Base-by-base conservation (phyloP, 1,140 invertebrate species). In the Drosophila subpulchrella region DNA sequence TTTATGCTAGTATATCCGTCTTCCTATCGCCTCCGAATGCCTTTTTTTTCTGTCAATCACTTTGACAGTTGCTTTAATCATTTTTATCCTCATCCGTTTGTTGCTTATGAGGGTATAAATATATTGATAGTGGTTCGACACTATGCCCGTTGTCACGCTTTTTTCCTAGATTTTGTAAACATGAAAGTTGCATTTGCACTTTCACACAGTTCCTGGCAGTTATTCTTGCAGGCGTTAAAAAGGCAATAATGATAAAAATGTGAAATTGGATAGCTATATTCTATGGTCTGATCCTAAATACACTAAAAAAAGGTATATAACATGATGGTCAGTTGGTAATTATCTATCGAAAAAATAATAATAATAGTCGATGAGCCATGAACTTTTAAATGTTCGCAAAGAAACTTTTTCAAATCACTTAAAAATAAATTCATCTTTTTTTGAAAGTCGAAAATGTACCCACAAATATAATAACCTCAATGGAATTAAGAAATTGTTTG, bases 61-160 rank as follows among this genome's bases (percentile, higher is more conserved):
- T 50, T 32, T 88, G 83, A 78, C 83, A 86, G 75, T 76, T 79
- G 47, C 44, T 79, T 83, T 76, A 79, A 88, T 86, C 86, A 50
- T 32, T 76, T 60, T 79, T 39, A 42, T 65, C 51, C 27, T 15
- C 24, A 11, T 15, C 15, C 53, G n/a, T n/a, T 41, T n/a, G 5
- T n/a, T 34, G 27, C 30, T 44, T 15, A 13, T 13, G 62, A 27
- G 7, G 11, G 27, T 27, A 53, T 30, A 66, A 38, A 54, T 53
- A 56, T 61, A 82, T 82, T 74, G 71, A 75, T 80, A 41, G 71
- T 42, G 55, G 53, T 65, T 46, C 42, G 36, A 36, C 48, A 34
- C 39, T 51, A 55, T 30, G 55, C 17, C 32, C 39, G 15, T 36
- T 50, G 11, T 27, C 70, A 61, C 50, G 62, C 55, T 17, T 41